These are phyloP conservation scores for Aspidapion aeneum DNA, from an alignment of 2,888 invertebrate species.

Conservation along the genomic window DNA sequence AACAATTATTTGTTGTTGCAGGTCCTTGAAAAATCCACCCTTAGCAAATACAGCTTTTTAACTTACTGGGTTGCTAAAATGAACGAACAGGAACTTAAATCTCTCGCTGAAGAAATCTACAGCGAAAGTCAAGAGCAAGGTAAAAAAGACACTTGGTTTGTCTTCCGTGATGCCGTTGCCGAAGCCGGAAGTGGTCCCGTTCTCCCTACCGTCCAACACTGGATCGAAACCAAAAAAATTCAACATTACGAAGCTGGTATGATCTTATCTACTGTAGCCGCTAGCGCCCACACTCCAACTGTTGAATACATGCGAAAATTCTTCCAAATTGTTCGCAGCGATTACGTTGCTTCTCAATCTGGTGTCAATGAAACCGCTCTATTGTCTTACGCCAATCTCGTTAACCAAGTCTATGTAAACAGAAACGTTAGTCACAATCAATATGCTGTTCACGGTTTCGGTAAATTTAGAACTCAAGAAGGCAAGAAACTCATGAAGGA, in stretches of 20 bases:
- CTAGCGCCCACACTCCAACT: slow-evolving; percentile 58
- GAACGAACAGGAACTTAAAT: slow-evolving; percentile 57
- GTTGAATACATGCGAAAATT: slow-evolving; percentile 58
- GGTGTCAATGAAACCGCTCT: slow-evolving; percentile 57
- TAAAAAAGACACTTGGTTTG: slow-evolving; percentile 55
- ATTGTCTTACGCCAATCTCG: slow-evolving; percentile 57
- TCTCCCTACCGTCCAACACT: slow-evolving; percentile 56
- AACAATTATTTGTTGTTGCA: too few species aligned
- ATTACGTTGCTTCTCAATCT: slow-evolving; percentile 52
- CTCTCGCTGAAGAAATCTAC: slow-evolving; percentile 54
- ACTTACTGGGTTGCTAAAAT: slow-evolving; percentile 57
- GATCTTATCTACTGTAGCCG: slow-evolving; percentile 54
- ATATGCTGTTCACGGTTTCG: slow-evolving; percentile 65
- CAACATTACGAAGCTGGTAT: slow-evolving; percentile 57
- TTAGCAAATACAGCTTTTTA: slow-evolving; percentile 63
- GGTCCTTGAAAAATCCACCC: slow-evolving; percentile 48
- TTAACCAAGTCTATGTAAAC: slow-evolving; percentile 59
- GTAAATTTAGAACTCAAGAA: slow-evolving; percentile 55
- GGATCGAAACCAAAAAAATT: slow-evolving; percentile 54
- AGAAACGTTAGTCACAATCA: slow-evolving; percentile 54
- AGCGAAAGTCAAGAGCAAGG: slow-evolving; percentile 36
- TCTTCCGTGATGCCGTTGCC: slow-evolving; percentile 63
- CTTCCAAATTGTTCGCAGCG: slow-evolving; percentile 55
- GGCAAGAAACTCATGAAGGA: slow-evolving; percentile 50
- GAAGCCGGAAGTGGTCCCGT: slow-evolving; percentile 69